Evolutionary conservation across 2,888 invertebrate species (phyloP).

Genomic region (Gisinianus flammeolus): DNA sequence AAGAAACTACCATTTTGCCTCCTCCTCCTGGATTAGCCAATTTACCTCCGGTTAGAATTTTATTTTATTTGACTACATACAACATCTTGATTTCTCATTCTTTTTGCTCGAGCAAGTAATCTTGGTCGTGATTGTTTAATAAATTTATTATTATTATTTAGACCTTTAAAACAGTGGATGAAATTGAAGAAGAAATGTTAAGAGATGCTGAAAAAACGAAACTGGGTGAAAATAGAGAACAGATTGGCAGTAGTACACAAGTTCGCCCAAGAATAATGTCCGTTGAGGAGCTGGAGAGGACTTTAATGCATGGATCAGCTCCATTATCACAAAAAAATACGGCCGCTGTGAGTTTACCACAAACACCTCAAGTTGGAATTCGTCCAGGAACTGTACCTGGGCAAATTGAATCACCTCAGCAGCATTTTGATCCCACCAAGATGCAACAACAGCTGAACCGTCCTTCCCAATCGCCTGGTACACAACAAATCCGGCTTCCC

Average conservation of each 20-base stretch:
- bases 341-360: not conserved
- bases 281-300: constrained; percentile 55
- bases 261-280: constrained; percentile 50
- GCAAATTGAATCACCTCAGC: constrained; percentile 26
- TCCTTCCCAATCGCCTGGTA: not conserved
- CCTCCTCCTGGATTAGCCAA: constrained; percentile 19
- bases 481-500: not conserved
- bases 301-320: constrained; percentile 49
- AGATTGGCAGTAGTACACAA: constrained; percentile 4
- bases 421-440: constrained; percentile 23
- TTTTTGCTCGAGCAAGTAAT: not conserved
- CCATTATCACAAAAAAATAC: not conserved
- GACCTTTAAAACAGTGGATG: constrained; percentile 57
- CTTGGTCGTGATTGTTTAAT: not conserved
- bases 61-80: not conserved
- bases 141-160: constrained; percentile 15
- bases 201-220: constrained; percentile 37
- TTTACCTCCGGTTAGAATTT: constrained; percentile 13
- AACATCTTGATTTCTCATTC: no score
- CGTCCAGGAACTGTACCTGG: constrained; percentile 13
- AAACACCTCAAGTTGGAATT: constrained; percentile 18
- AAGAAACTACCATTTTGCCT: not conserved
- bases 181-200: constrained; percentile 55
- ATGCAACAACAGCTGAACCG: not conserved
- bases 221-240: constrained; percentile 25